Conservation (phyloP, 2,113 vertebrate genomes). For the Leucoraja erinaceus region DNA sequence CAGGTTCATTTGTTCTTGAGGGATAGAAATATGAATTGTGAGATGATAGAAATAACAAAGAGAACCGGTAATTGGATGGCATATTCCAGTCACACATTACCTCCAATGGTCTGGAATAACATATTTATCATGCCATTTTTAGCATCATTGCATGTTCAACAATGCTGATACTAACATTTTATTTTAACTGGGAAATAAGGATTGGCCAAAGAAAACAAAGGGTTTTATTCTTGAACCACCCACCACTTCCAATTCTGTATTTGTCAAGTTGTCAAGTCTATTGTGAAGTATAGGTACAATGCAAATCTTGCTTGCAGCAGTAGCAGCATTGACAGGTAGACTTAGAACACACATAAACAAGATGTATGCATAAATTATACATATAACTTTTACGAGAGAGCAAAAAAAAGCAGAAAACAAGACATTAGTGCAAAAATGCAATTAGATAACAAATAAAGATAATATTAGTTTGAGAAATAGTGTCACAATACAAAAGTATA, state of each 20-base stretch:
- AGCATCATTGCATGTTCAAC: background rate
- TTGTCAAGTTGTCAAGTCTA: background rate
- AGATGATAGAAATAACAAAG: background rate
- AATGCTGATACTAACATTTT: background rate
- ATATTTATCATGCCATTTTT: background rate
- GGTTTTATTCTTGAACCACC: background rate
- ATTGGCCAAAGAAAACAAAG: background rate
- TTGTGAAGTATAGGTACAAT: too few species aligned
- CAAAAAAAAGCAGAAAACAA: too few species aligned
- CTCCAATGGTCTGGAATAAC: background rate
- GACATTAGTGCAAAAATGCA: too few species aligned
- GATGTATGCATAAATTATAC: too few species aligned
- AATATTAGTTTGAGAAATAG: background rate
- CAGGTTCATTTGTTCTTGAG: background rate
- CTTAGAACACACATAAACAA: too few species aligned
- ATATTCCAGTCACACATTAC: background rate
- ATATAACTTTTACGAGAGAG: too few species aligned
- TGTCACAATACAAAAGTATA: too few species aligned
- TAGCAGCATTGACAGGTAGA: too few species aligned
- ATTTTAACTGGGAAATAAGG: background rate
- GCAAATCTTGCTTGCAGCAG: too few species aligned
- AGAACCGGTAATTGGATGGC: background rate
- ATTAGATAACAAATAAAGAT: background rate
- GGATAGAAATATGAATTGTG: background rate
- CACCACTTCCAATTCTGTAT: background rate